These are phyloP conservation scores for Hapalemur alaotrensis DNA, from an alignment of 2,797 vertebrate genomes.

Conservation along the genomic window DNA sequence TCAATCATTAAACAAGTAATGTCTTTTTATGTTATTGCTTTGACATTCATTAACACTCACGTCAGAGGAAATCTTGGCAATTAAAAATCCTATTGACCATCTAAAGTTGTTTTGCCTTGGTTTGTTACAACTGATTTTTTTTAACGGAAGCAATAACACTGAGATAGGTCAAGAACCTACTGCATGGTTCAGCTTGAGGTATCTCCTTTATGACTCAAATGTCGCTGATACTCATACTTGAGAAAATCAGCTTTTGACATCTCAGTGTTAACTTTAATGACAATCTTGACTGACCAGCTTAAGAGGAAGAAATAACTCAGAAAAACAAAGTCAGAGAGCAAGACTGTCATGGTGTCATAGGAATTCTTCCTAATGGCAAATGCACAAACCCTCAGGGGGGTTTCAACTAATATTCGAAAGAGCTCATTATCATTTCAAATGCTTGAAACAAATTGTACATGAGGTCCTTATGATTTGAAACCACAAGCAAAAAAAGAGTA, in stretches of 20 bases:
- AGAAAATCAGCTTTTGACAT: conserved; percentile 76
- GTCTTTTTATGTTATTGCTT: conserved; percentile 88
- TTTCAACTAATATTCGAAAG: background rate
- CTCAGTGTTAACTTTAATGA: conserved; percentile 73
- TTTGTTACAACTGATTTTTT: background rate
- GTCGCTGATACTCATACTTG: background rate
- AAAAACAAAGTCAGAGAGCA: conserved; percentile 26
- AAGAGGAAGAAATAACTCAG: conserved; percentile 67
- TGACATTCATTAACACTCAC: conserved; percentile 89
- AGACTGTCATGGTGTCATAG: background rate
- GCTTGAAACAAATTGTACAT: background rate
- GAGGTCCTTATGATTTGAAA: conserved; percentile 8
- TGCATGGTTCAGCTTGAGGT: background rate
- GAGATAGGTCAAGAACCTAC: conserved; percentile 17
- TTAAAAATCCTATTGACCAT: conserved; percentile 85
- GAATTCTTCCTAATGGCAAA: conserved; percentile 23
- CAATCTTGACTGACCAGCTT: conserved; percentile 73
- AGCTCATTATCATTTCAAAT: background rate
- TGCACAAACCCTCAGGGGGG: background rate
- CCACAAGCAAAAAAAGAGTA: background rate
- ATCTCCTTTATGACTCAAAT: conserved; percentile 68
- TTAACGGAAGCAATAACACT: conserved; percentile 74
- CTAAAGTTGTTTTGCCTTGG: conserved; percentile 79
- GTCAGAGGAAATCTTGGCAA: conserved; percentile 88
- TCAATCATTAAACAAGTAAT: conserved; percentile 90